Conservation (phyloP, 2,113 vertebrate species). For the Crypturellus undulatus region DNA sequence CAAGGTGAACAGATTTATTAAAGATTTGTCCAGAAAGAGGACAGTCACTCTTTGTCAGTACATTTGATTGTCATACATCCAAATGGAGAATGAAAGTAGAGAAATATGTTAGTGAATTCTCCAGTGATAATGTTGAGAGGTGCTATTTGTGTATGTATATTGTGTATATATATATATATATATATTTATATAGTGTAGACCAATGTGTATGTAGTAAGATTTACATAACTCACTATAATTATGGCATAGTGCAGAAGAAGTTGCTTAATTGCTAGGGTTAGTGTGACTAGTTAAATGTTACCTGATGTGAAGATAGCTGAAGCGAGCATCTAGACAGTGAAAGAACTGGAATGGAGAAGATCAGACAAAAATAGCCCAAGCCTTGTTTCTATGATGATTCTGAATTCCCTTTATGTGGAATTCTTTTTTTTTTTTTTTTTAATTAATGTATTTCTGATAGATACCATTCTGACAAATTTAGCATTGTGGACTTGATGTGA, state of each 20-base stretch:
- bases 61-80: not conserved
- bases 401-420: not conserved
- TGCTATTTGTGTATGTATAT: not conserved
- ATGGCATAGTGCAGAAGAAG: not conserved
- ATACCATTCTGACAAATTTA: not conserved
- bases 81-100: not conserved
- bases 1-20: not conserved
- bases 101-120: not conserved
- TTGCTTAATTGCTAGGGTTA: not conserved
- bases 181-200: not conserved
- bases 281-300: not conserved
- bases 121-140: not conserved
- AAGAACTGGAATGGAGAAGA: not conserved
- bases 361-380: not conserved
- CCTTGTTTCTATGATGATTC: not conserved
- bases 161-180: not conserved
- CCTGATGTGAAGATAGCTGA: not conserved
- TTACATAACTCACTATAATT: not conserved
- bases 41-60: not conserved
- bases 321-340: not conserved
- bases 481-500: not conserved
- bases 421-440: not conserved
- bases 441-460: not conserved
- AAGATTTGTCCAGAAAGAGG: not conserved
- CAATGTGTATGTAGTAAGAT: not conserved